phyloP scores from a whole-genome alignment of 1,140 invertebrate species.

The Caenorhabditis latens region DNA sequence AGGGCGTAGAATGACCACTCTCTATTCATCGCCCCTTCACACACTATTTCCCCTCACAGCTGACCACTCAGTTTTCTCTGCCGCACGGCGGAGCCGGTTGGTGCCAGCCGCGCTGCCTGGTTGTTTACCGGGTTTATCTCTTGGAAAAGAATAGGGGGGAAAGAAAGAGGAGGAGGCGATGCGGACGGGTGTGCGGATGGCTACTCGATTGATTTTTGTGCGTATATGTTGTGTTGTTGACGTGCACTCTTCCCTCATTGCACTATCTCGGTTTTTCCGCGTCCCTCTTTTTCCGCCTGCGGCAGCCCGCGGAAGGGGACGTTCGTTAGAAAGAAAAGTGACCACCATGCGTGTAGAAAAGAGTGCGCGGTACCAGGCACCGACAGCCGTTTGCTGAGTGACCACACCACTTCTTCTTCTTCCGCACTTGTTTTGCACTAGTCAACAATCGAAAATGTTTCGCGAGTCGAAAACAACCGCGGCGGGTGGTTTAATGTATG shows the following conservation, averaged over 20 bases:
- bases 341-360: conserved; percentile 53
- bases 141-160: conserved; percentile 32
- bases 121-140: conserved; percentile 56
- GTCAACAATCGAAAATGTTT: conserved; percentile 55
- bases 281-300: conserved; percentile 40
- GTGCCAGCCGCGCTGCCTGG: conserved; percentile 44
- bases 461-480: conserved; percentile 52
- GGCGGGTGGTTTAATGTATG: conserved; percentile 45
- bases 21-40: neutral
- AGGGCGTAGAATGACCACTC: conserved; percentile 44
- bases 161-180: neutral
- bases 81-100: conserved; percentile 41
- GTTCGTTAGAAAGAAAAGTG: conserved; percentile 41
- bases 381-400: conserved; percentile 53
- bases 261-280: conserved; percentile 40
- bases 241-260: conserved; percentile 32
- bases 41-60: conserved; percentile 47
- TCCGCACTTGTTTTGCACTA: conserved; percentile 55
- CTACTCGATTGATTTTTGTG: conserved; percentile 48
- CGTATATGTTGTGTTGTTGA: conserved; percentile 36
- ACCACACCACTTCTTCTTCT: conserved; percentile 50
- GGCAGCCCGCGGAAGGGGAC: neutral
- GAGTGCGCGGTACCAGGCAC: conserved; percentile 51
- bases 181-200: conserved; percentile 46
- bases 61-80: conserved; percentile 48